These are phyloP conservation scores for Heliconius erato DNA, from an alignment of 2,888 invertebrate species.

Conservation along the genomic window DNA sequence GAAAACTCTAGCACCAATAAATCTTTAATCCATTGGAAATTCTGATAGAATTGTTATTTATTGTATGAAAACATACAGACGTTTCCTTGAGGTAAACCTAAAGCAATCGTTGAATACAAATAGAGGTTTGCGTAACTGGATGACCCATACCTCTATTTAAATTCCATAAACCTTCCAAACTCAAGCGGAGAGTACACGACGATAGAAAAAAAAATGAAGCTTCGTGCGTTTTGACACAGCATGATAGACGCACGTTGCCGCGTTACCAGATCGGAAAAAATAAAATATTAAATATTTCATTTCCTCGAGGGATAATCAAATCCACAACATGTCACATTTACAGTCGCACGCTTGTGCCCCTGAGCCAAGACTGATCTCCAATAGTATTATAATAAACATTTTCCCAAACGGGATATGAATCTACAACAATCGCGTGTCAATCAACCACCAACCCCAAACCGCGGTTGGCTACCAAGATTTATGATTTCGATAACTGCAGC, in stretches of 20 bases:
- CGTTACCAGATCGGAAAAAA: neutral
- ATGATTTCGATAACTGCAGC: constrained; percentile 20
- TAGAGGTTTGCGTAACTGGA: neutral
- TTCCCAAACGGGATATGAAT: neutral
- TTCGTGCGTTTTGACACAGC: too few species aligned
- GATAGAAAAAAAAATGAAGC: too few species aligned
- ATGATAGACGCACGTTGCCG: too few species aligned
- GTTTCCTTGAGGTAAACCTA: neutral
- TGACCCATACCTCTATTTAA: too few species aligned
- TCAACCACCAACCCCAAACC: neutral
- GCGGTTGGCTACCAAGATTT: neutral
- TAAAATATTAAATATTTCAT: neutral
- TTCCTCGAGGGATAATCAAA: too few species aligned
- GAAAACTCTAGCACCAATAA: neutral
- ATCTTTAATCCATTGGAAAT: neutral
- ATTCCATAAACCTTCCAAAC: too few species aligned
- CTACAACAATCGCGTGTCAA: neutral
- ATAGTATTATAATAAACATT: neutral
- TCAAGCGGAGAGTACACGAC: too few species aligned
- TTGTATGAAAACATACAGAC: too few species aligned
- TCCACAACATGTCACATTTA: neutral
- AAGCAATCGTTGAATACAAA: neutral
- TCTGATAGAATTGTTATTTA: too few species aligned
- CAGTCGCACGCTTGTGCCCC: neutral
- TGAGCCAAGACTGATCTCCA: neutral